Conservation (phyloP, 2,797 vertebrate genomes). For the Crenichthys baileyi region DNA sequence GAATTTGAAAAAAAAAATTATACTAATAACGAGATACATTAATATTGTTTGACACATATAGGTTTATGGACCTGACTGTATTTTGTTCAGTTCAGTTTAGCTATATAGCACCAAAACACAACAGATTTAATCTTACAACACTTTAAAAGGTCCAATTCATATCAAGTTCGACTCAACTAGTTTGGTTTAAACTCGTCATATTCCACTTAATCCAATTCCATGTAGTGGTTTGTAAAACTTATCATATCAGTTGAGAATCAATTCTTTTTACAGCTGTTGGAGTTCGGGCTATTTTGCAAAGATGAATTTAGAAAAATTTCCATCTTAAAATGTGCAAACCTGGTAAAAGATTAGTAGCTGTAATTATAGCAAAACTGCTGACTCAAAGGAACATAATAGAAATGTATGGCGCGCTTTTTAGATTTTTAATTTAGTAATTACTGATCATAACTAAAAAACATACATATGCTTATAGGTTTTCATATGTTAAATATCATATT, state of each 20-base stretch:
- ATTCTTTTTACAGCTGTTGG: not conserved
- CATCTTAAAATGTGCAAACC: not conserved
- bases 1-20: no score
- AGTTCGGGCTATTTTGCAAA: not conserved
- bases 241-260: not conserved
- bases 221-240: not conserved
- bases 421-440: not conserved
- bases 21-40: not conserved
- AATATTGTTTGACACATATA: not conserved
- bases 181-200: not conserved
- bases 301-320: not conserved
- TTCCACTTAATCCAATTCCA: not conserved
- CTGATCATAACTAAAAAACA: not conserved
- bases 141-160: not conserved
- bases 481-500: not conserved
- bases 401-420: not conserved
- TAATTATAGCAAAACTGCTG: not conserved
- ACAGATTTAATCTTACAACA: not conserved
- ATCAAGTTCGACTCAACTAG: not conserved
- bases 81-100: not conserved
- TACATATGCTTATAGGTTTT: not conserved
- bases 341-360: not conserved
- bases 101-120: not conserved
- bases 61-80: not conserved
- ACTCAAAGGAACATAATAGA: not conserved